Percentiles rank a stretch among this genome's conserved stretches.
Evolutionary conservation across 2,888 invertebrate genomes (phyloP).

Genomic region (Meghimatium bilineatum): DNA sequence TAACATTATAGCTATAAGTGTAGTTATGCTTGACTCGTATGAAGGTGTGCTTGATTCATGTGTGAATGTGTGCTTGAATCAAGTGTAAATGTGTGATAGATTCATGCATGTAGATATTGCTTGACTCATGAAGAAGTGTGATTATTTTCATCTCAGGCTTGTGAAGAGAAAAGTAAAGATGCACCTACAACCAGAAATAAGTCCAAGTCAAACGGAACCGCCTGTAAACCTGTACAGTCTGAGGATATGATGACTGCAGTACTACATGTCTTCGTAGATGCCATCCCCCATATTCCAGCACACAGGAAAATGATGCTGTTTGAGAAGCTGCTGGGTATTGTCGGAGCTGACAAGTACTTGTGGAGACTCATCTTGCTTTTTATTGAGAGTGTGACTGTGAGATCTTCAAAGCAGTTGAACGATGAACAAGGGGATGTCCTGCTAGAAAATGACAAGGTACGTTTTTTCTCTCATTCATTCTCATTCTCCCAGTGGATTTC

Average conservation of each 20-base stretch:
- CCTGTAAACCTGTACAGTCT: conserved; percentile 58
- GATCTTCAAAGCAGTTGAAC: conserved; percentile 76
- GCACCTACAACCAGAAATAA: conserved; percentile 4
- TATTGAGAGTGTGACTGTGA: conserved; percentile 76
- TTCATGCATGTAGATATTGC: too few relatives aligned
- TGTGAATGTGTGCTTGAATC: too few relatives aligned
- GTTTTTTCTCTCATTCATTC: too few relatives aligned
- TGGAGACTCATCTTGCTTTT: conserved; percentile 78
- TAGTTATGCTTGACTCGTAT: too few relatives aligned
- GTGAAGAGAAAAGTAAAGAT: conserved; percentile 56
- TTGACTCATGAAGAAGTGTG: too few relatives aligned
- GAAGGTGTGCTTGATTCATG: not conserved
- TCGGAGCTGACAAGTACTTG: conserved; percentile 78
- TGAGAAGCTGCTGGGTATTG: conserved; percentile 83
- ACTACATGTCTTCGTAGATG: conserved; percentile 92
- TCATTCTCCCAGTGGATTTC: too few relatives aligned
- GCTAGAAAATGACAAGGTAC: conserved; percentile 61
- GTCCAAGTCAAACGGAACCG: conserved; percentile 22
- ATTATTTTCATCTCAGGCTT: conserved; percentile 56
- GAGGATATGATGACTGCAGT: conserved; percentile 69
- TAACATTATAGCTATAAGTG: too few relatives aligned
- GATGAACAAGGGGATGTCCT: conserved; percentile 60
- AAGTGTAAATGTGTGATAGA: not conserved
- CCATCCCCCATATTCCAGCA: conserved; percentile 92
- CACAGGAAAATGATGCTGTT: conserved; percentile 91